Evolutionary conservation across 1,140 invertebrate species (phyloP).

Genomic region (Apocrypta bakeri): DNA sequence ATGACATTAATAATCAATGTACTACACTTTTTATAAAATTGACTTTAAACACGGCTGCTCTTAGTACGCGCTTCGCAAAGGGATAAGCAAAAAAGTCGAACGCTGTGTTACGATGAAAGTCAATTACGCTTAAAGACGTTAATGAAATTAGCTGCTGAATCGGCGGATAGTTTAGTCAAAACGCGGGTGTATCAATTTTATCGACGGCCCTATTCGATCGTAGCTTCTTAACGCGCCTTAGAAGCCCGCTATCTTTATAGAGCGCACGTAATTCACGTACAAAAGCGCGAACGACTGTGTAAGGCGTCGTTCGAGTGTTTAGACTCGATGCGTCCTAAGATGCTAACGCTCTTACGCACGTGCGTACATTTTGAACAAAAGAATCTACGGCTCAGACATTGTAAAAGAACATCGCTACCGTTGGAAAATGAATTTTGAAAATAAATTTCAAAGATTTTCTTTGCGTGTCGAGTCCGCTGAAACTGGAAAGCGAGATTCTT

Average conservation of each 20-base stretch:
- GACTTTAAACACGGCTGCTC: background rate
- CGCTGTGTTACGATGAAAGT: background rate
- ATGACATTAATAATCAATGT: too few relatives aligned
- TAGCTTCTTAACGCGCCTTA: slow-evolving; percentile 32
- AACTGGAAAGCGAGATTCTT: background rate
- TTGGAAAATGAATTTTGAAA: too few relatives aligned
- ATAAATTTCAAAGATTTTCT: too few relatives aligned
- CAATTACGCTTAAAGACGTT: background rate
- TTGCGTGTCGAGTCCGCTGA: background rate
- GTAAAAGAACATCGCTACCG: too few relatives aligned
- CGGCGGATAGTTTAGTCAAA: background rate
- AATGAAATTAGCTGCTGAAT: background rate
- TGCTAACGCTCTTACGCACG: slow-evolving; percentile 13
- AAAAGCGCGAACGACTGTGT: background rate
- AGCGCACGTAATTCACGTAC: slow-evolving; percentile 29
- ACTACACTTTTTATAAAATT: too few relatives aligned
- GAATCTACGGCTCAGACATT: background rate
- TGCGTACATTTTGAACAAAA: background rate
- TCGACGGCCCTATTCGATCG: slow-evolving; percentile 18
- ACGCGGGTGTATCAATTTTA: slow-evolving; percentile 25
- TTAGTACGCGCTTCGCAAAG: background rate
- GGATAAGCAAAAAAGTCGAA: background rate
- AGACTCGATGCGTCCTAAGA: background rate
- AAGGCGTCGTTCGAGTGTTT: slow-evolving; percentile 1
- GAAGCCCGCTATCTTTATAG: slow-evolving; percentile 39